A percentile compares a stretch with the other conserved stretches of the same genome.
phyloP scores from a whole-genome alignment of 2,888 invertebrate genomes.

The Pterostichus madidus region DNA sequence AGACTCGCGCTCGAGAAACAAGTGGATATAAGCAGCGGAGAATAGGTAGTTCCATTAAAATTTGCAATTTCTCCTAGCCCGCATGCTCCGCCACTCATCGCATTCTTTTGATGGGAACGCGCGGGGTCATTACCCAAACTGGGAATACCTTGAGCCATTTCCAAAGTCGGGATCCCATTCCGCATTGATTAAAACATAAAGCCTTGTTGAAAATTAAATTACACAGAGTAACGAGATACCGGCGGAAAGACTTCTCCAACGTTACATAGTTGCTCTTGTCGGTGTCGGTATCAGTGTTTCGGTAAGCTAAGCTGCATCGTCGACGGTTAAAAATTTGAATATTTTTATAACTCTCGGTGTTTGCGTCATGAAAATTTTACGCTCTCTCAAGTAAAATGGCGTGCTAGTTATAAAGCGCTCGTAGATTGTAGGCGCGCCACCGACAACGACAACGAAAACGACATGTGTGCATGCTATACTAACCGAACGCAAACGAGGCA shows the following conservation, averaged over 20 bases:
- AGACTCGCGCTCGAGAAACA: background rate
- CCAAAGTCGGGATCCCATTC: conserved; percentile 70
- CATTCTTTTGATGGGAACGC: conserved; percentile 62
- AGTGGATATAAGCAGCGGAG: conserved; percentile 12
- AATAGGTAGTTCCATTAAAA: conserved; percentile 66
- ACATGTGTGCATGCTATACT: background rate
- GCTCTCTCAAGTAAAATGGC: conserved; percentile 34
- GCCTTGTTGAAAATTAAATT: conserved; percentile 73
- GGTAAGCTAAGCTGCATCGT: background rate
- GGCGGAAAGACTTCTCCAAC: conserved; percentile 9
- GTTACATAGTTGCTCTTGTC: conserved; percentile 25
- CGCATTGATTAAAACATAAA: conserved; percentile 73
- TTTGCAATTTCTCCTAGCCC: conserved; percentile 62
- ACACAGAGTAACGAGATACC: conserved; percentile 71
- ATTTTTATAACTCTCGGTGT: conserved; percentile 61
- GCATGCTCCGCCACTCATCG: conserved; percentile 54
- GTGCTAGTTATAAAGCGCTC: conserved; percentile 20
- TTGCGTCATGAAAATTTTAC: conserved; percentile 57
- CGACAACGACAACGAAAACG: no score
- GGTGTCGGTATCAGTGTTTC: background rate
- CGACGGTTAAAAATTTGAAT: conserved; percentile 50
- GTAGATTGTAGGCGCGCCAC: no score
- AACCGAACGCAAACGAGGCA: background rate
- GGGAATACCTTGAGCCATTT: conserved; percentile 68
- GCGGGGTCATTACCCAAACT: conserved; percentile 62